These are phyloP conservation scores for Cepaea hortensis DNA, from an alignment of 2,888 invertebrate species.

Conservation along the genomic window DNA sequence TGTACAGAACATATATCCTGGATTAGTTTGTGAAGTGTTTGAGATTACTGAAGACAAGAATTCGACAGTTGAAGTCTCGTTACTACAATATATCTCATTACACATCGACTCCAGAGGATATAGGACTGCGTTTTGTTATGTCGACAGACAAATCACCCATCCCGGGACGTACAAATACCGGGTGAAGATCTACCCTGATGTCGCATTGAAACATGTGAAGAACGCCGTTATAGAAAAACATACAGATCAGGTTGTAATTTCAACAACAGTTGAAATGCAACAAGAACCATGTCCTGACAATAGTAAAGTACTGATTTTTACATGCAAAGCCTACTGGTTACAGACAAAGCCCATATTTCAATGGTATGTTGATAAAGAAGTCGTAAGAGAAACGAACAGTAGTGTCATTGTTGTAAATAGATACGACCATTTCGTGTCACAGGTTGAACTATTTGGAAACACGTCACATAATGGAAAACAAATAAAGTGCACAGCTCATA, in stretches of 20 bases:
- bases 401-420: not conserved
- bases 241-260: not conserved
- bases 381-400: not conserved
- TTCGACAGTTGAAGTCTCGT: not conserved
- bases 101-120: not conserved
- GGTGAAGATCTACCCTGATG: not conserved
- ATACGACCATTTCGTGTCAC: not conserved
- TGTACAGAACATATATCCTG: too few species aligned
- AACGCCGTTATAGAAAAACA: not conserved
- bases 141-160: not conserved
- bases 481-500: not conserved
- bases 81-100: not conserved
- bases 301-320: not conserved
- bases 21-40: too few species aligned
- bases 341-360: not conserved
- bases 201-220: too few species aligned
- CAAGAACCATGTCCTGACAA: not conserved
- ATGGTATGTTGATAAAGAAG: not conserved
- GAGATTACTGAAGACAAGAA: not conserved
- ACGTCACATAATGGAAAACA: not conserved
- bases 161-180: slow-evolving; percentile 1
- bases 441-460: not conserved
- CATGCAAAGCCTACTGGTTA: not conserved
- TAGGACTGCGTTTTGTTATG: not conserved
- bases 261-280: not conserved